phyloP scores from a whole-genome alignment of 2,113 vertebrate species.

The Tenrec ecaudatus region DNA sequence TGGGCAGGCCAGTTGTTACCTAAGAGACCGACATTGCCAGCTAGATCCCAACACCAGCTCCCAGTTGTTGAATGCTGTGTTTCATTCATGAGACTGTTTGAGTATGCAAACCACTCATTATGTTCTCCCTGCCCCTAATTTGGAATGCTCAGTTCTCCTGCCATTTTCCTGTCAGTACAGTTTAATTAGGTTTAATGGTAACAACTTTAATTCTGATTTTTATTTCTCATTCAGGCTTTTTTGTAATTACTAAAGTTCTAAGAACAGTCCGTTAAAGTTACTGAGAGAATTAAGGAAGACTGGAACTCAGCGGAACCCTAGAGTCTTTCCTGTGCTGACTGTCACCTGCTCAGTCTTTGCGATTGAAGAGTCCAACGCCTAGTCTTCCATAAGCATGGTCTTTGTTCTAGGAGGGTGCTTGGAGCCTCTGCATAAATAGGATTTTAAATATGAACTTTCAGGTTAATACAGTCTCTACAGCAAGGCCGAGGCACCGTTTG shows the following conservation, averaged over 20 bases:
- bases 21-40: background rate
- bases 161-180: constrained; percentile 54
- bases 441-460: constrained; percentile 56
- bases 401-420: constrained; percentile 52
- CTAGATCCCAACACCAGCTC: background rate
- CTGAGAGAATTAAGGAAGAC: constrained; percentile 35
- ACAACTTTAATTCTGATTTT: constrained; percentile 53
- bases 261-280: constrained; percentile 47
- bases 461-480: background rate
- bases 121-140: constrained; percentile 33
- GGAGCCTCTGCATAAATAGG: background rate
- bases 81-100: background rate
- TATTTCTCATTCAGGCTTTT: constrained; percentile 39
- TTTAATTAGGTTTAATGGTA: constrained; percentile 62
- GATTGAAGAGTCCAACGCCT: background rate
- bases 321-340: constrained; percentile 34
- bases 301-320: constrained; percentile 8
- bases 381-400: background rate
- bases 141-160: constrained; percentile 57
- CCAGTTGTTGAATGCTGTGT: constrained; percentile 7
- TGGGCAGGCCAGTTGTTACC: background rate
- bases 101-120: background rate
- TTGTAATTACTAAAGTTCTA: constrained; percentile 51
- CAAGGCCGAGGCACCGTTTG: constrained; percentile 42
- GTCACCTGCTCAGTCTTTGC: background rate